Conservation (phyloP, 1,140 invertebrate genomes). For the Sipha flava region DNA sequence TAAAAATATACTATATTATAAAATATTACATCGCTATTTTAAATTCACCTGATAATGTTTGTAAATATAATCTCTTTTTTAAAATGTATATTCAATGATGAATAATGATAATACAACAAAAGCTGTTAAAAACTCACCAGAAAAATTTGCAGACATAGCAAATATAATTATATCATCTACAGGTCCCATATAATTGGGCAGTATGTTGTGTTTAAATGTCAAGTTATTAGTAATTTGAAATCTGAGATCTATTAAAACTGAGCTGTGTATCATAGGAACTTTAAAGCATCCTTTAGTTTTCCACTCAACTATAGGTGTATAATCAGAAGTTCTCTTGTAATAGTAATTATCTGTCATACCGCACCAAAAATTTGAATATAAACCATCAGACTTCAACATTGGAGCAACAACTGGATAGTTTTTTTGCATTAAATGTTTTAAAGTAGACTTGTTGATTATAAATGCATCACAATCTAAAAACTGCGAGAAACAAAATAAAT, state of each 20-base stretch:
- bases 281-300: slow-evolving; percentile 65
- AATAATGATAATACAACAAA: slow-evolving; percentile 37
- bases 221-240: slow-evolving; percentile 54
- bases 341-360: slow-evolving; percentile 83
- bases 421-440: slow-evolving; percentile 61
- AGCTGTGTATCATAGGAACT: slow-evolving; percentile 89
- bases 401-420: slow-evolving; percentile 63
- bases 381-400: slow-evolving; percentile 72
- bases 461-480: slow-evolving; percentile 85
- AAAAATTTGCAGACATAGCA: slow-evolving; percentile 69
- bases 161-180: slow-evolving; percentile 92
- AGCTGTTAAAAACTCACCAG: slow-evolving; percentile 47
- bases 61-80: no score
- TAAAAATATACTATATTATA: no score
- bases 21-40: no score
- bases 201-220: slow-evolving; percentile 62
- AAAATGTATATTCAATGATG: no score
- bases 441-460: slow-evolving; percentile 60
- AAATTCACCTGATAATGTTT: no score
- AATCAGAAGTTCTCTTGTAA: slow-evolving; percentile 78
- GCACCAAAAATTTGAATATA: slow-evolving; percentile 95
- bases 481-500: slow-evolving; percentile 49
- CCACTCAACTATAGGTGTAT: slow-evolving; percentile 67
- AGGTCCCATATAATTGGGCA: slow-evolving; percentile 62
- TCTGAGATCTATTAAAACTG: slow-evolving; percentile 72